phyloP scores from a whole-genome alignment of 2,797 vertebrate genomes.

The Botia almorhae region DNA sequence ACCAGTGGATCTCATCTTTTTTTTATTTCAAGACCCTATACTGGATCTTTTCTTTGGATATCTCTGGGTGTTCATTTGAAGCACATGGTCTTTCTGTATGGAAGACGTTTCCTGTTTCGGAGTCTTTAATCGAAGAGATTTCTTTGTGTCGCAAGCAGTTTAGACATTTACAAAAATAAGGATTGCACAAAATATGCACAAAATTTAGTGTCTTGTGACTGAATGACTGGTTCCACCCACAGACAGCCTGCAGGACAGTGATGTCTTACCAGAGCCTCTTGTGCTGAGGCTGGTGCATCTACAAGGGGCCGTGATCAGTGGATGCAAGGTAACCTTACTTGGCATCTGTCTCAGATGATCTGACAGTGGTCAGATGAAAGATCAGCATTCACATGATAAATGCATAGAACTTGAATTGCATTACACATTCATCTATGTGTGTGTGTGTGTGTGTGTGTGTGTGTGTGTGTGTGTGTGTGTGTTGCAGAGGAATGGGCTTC shows the following conservation, averaged over 20 bases:
- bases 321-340: constrained; percentile 82
- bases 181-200: background rate
- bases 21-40: too few relatives aligned
- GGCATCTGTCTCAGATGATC: background rate
- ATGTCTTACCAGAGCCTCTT: constrained; percentile 79
- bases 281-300: constrained; percentile 86
- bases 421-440: constrained; percentile 10
- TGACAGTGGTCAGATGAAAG: background rate
- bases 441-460: constrained; percentile 19
- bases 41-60: background rate
- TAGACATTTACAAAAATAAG: background rate
- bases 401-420: background rate
- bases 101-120: background rate
- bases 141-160: background rate
- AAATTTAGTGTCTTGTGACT: background rate
- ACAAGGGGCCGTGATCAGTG: constrained; percentile 88
- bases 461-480: constrained; percentile 16
- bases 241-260: constrained; percentile 84
- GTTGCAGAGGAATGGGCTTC: constrained; percentile 86
- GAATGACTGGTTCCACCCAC: constrained; percentile 20
- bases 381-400: background rate
- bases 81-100: background rate
- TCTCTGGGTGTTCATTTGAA: background rate
- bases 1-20: too few relatives aligned
- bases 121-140: background rate